These are phyloP conservation scores for Cynopterus sphinx DNA, from an alignment of 2,797 vertebrate species.

Conservation along the genomic window DNA sequence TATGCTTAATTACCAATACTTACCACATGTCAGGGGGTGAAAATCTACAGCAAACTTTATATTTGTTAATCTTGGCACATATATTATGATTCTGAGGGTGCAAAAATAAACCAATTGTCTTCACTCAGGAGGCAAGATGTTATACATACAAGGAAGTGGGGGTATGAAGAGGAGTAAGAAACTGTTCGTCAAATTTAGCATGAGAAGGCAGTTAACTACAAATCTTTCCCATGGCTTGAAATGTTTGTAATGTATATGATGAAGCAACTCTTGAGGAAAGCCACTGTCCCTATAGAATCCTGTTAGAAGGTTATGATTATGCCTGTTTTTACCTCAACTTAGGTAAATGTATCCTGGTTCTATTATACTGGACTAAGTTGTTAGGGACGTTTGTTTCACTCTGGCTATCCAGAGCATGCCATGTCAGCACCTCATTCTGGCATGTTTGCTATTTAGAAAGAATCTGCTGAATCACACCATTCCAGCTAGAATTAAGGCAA, in stretches of 20 bases:
- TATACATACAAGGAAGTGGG: not conserved
- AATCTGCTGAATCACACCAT: not conserved
- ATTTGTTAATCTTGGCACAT: not conserved
- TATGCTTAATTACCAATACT: not conserved
- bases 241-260: not conserved
- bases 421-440: not conserved
- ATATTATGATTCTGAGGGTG: not conserved
- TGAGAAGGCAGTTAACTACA: not conserved
- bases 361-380: not conserved
- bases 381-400: not conserved
- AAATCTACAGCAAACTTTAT: not conserved
- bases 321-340: not conserved
- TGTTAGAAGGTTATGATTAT: not conserved
- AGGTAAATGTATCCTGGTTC: not conserved
- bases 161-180: not conserved
- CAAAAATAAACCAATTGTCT: not conserved
- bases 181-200: not conserved
- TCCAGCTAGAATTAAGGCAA: not conserved
- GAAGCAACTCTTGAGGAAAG: not conserved
- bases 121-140: not conserved
- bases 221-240: not conserved
- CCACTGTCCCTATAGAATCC: not conserved
- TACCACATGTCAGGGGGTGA: not conserved
- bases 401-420: not conserved
- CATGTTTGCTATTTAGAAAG: not conserved